Percentiles rank a stretch among this genome's conserved stretches.
These are phyloP conservation scores for Numida meleagris DNA, from an alignment of 2,113 vertebrate species.

Conservation along the genomic window DNA sequence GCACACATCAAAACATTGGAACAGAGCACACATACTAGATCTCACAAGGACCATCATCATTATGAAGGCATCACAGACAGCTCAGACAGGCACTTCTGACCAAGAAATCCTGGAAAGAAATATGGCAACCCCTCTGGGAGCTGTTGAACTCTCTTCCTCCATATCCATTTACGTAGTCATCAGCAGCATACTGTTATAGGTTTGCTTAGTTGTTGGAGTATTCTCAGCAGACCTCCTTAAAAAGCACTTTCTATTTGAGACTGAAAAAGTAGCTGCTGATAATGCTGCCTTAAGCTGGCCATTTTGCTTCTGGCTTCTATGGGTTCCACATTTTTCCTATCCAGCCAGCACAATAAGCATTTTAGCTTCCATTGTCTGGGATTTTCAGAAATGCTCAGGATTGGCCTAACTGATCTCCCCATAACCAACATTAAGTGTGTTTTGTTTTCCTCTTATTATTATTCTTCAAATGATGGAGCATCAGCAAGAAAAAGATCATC, in stretches of 20 bases:
- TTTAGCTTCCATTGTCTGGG: not conserved
- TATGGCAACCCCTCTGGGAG: constrained; percentile 48
- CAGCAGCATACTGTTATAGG: not conserved
- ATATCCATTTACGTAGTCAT: constrained; percentile 58
- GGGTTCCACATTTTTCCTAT: constrained; percentile 31
- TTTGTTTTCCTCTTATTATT: not conserved
- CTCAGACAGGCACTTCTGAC: constrained; percentile 3
- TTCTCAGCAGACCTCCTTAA: constrained; percentile 56
- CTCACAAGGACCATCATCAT: not conserved
- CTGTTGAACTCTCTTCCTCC: constrained; percentile 20
- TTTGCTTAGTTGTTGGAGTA: constrained; percentile 26
- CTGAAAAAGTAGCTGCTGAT: constrained; percentile 51
- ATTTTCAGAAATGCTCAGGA: not conserved
- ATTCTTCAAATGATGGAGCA: not conserved
- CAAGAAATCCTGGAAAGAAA: constrained; percentile 64
- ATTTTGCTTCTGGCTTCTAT: constrained; percentile 49
- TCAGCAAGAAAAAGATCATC: not conserved
- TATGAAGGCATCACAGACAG: constrained; percentile 33
- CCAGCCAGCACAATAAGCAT: not conserved
- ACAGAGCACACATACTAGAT: rapidly evolving
- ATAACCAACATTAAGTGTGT: not conserved
- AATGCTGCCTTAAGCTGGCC: constrained; percentile 47
- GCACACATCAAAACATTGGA: not conserved
- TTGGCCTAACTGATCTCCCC: not conserved
- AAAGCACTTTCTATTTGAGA: constrained; percentile 60